phyloP scores from a whole-genome alignment of 2,888 invertebrate species.

The Stenotaenia linearis region DNA sequence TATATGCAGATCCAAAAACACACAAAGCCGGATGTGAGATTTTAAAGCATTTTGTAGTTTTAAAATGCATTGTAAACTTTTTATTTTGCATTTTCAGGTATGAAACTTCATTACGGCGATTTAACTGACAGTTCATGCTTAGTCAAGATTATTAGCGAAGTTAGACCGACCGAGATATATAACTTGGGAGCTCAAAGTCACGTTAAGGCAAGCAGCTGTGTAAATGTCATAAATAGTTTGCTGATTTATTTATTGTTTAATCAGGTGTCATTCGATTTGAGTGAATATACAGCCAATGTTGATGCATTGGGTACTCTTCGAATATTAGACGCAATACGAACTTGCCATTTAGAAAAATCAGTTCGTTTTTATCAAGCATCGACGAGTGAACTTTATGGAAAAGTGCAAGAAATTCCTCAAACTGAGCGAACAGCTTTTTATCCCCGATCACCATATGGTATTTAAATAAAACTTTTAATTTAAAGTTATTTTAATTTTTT shows the following conservation, averaged over 20 bases:
- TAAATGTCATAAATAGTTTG: no score
- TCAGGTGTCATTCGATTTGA: constrained; percentile 88
- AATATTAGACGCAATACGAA: constrained; percentile 83
- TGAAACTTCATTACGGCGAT: constrained; percentile 97
- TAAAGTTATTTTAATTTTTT: background rate
- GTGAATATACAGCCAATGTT: constrained; percentile 98
- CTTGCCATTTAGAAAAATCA: constrained; percentile 72
- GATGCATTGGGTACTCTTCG: constrained; percentile 91
- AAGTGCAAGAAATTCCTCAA: constrained; percentile 87
- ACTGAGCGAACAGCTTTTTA: constrained; percentile 93
- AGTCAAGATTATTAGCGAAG: constrained; percentile 72
- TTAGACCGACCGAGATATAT: constrained; percentile 87
- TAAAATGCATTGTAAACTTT: background rate
- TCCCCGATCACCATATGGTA: constrained; percentile 93
- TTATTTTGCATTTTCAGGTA: constrained; percentile 46
- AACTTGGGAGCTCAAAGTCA: constrained; percentile 98
- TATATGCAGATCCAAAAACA: constrained; percentile 82
- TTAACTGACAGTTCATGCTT: constrained; percentile 96
- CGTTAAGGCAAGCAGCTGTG: constrained; percentile 69
- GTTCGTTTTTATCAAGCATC: constrained; percentile 92
- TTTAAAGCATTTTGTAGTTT: background rate
- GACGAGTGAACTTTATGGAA: constrained; percentile 90
- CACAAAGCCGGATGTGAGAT: constrained; percentile 56
- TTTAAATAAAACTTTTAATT: background rate
- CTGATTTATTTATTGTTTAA: constrained; percentile 15